phyloP scores from a whole-genome alignment of 2,797 vertebrate species.

The Chrysocyon brachyurus region DNA sequence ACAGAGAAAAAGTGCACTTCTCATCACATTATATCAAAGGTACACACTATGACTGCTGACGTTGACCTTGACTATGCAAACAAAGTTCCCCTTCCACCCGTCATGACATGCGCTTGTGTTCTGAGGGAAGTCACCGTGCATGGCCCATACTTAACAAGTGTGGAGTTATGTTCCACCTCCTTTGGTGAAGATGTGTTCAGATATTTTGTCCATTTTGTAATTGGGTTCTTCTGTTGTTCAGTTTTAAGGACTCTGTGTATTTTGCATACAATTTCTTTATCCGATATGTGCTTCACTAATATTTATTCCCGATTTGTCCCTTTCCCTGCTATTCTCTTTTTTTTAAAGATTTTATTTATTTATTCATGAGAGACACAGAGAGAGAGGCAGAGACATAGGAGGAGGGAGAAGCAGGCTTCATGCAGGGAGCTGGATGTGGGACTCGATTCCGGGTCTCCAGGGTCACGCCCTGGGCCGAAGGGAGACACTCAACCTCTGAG shows the following conservation, averaged over 20 bases:
- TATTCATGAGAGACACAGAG: too few relatives aligned
- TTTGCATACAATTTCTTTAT: not conserved
- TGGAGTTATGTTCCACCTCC: not conserved
- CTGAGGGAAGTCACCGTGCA: not conserved
- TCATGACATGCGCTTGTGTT: not conserved
- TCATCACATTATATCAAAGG: not conserved
- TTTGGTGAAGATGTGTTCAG: not conserved
- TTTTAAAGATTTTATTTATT: too few relatives aligned
- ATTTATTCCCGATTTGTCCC: not conserved
- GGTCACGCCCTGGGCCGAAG: too few relatives aligned
- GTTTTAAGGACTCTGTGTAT: not conserved
- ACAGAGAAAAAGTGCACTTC: not conserved
- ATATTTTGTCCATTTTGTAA: not conserved
- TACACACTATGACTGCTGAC: not conserved
- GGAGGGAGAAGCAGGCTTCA: too few relatives aligned
- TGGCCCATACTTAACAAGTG: not conserved
- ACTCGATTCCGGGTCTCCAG: too few relatives aligned
- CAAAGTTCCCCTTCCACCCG: not conserved
- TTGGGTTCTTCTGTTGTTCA: not conserved
- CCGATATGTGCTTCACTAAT: not conserved
- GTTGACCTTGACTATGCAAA: not conserved
- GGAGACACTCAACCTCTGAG: too few relatives aligned
- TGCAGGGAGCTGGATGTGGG: too few relatives aligned
- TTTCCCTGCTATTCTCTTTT: not conserved
- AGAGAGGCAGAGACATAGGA: too few relatives aligned